Percentiles rank a stretch among this genome's conserved stretches.
Evolutionary conservation across 2,888 invertebrate genomes (phyloP).

Genomic region (Xylota segnis): DNA sequence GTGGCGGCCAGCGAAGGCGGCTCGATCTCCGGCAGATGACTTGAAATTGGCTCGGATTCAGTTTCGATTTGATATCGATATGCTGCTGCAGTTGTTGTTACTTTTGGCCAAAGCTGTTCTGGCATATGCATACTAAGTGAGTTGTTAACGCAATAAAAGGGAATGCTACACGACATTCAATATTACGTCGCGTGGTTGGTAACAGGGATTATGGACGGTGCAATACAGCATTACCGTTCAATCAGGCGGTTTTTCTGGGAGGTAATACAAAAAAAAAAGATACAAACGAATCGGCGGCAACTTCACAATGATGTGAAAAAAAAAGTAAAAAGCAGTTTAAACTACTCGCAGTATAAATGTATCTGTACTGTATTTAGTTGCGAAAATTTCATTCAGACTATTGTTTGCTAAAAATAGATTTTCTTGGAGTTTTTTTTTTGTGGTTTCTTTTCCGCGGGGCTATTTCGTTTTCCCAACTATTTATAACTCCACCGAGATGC

Average conservation of each 20-base stretch:
- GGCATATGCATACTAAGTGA: constrained; percentile 47
- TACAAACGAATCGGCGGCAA: constrained; percentile 37
- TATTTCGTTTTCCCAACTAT: constrained; percentile 63
- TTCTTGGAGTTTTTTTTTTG: constrained; percentile 40
- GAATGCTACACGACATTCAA: constrained; percentile 57
- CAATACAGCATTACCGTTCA: constrained; percentile 54
- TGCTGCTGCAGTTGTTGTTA: constrained; percentile 19
- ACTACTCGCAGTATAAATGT: constrained; percentile 1
- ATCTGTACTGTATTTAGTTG: background rate
- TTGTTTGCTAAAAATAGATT: constrained; percentile 70
- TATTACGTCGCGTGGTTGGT: constrained; percentile 50
- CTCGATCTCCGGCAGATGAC: constrained; percentile 36
- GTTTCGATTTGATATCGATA: constrained; percentile 48
- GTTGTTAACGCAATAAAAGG: constrained; percentile 67
- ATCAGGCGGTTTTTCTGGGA: constrained; percentile 44
- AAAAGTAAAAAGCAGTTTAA: constrained; percentile 19
- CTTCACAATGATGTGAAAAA: constrained; percentile 30
- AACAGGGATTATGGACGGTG: background rate
- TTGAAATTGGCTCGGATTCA: constrained; percentile 43
- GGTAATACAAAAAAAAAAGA: constrained; percentile 22
- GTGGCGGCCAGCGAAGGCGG: constrained; percentile 1
- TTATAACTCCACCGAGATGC: constrained; percentile 49
- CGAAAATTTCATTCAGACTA: constrained; percentile 60
- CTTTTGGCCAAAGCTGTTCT: constrained; percentile 14
- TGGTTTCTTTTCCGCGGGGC: constrained; percentile 23